Evolutionary conservation across 2,888 invertebrate species (phyloP).

Genomic region (Petrophora chlorosata): DNA sequence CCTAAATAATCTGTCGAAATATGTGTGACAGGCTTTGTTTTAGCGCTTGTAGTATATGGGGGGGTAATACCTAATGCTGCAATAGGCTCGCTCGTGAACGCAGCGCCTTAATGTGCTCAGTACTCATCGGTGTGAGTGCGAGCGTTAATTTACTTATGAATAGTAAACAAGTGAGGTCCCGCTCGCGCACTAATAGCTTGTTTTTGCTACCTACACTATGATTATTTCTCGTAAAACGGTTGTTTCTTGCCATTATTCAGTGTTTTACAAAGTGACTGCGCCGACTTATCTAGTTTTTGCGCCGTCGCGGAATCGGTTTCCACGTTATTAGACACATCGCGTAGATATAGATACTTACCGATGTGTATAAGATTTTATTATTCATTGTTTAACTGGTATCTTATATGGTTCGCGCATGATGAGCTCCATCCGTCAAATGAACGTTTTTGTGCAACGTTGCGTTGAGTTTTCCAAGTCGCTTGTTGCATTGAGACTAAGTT

Average conservation of each 20-base stretch:
- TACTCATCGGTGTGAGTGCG: conserved; percentile 47
- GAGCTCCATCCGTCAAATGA: conserved; percentile 32
- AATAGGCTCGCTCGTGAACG: no score
- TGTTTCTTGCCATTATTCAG: conserved; percentile 71
- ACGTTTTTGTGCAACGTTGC: no score
- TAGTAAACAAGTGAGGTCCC: conserved; percentile 62
- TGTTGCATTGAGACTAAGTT: conserved; percentile 4
- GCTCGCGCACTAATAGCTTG: conserved; percentile 64
- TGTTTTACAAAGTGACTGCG: conserved; percentile 71
- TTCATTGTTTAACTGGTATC: conserved; percentile 46
- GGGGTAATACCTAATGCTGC: no score
- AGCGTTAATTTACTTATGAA: conserved; percentile 75
- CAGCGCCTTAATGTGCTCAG: conserved; percentile 46
- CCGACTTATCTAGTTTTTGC: conserved; percentile 61
- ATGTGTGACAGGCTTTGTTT: no score
- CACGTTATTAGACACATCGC: conserved; percentile 63
- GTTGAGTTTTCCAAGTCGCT: conserved; percentile 11
- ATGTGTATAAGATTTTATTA: conserved; percentile 46
- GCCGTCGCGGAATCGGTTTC: conserved; percentile 59
- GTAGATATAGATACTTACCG: conserved; percentile 41
- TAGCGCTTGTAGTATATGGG: no score
- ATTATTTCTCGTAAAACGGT: conserved; percentile 77
- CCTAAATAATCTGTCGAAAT: no score
- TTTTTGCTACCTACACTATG: conserved; percentile 74
- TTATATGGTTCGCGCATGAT: conserved; percentile 21